These are phyloP conservation scores for Spodoptera frugiperda DNA, from an alignment of 1,140 invertebrate genomes.

Conservation along the genomic window DNA sequence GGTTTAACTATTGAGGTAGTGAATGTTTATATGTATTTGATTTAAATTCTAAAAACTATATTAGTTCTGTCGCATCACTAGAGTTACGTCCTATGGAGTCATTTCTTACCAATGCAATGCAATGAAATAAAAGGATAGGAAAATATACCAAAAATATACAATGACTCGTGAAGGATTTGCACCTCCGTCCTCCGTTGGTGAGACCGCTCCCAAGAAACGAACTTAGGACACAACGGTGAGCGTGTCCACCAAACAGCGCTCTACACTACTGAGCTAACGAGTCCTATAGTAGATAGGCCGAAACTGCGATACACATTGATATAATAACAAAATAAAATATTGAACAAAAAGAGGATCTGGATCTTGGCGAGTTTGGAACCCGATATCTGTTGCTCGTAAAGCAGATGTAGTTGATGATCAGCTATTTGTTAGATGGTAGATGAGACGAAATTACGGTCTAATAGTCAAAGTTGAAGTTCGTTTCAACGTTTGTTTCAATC, in stretches of 20 bases:
- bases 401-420: too few relatives aligned
- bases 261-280: constrained; percentile 47
- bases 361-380: background rate
- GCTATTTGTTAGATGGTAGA: too few relatives aligned
- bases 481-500: too few relatives aligned
- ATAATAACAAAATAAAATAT: background rate
- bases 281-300: background rate
- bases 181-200: constrained; percentile 42
- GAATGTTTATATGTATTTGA: too few relatives aligned
- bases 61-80: too few relatives aligned
- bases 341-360: background rate
- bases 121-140: too few relatives aligned
- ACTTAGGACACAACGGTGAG: constrained; percentile 13
- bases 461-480: too few relatives aligned
- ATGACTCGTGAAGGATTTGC: constrained; percentile 47
- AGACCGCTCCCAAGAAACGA: constrained; percentile 11
- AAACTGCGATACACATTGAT: constrained; percentile 19
- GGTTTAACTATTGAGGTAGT: too few relatives aligned
- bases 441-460: too few relatives aligned
- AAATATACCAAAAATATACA: background rate
- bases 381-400: background rate
- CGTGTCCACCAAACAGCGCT: constrained; percentile 7
- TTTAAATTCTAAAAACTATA: too few relatives aligned
- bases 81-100: too few relatives aligned
- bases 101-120: too few relatives aligned